These are phyloP conservation scores for Phortica variegata DNA, from an alignment of 1,140 invertebrate genomes.

Conservation along the genomic window DNA sequence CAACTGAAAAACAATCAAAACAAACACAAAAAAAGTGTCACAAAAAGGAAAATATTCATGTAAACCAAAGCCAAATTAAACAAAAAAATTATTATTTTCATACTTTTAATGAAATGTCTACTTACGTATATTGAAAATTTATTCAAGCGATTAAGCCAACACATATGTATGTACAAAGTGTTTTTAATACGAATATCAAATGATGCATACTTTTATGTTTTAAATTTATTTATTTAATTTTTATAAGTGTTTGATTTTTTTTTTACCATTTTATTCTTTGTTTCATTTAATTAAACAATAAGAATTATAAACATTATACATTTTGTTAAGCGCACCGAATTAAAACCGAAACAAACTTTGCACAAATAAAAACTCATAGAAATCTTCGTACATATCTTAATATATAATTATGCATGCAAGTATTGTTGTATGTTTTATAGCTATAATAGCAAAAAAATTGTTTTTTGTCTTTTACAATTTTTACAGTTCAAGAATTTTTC, in stretches of 20 bases:
- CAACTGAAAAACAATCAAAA: too few relatives aligned
- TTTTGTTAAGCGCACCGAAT: conserved; percentile 52
- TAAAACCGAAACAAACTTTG: conserved; percentile 57
- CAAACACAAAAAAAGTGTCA: too few relatives aligned
- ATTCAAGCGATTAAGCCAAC: too few relatives aligned
- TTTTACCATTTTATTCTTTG: conserved; percentile 3
- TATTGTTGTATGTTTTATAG: conserved; percentile 2
- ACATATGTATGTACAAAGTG: too few relatives aligned
- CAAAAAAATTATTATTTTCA: too few relatives aligned
- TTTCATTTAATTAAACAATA: conserved; percentile 1
- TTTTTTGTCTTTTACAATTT: neutral
- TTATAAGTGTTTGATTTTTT: conserved; percentile 5
- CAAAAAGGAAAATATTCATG: too few relatives aligned
- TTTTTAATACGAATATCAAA: too few relatives aligned
- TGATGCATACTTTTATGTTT: neutral
- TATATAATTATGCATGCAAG: conserved; percentile 28
- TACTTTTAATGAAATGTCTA: too few relatives aligned
- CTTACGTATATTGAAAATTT: too few relatives aligned
- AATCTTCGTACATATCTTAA: conserved; percentile 7
- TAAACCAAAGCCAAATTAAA: too few relatives aligned
- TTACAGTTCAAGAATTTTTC: neutral
- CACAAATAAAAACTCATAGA: conserved; percentile 24
- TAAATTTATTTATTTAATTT: conserved; percentile 28
- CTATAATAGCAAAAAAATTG: too few relatives aligned
- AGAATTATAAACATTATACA: conserved; percentile 8